Conservation (phyloP, 2,888 invertebrate genomes). For the Drosophila bunnanda region DNA sequence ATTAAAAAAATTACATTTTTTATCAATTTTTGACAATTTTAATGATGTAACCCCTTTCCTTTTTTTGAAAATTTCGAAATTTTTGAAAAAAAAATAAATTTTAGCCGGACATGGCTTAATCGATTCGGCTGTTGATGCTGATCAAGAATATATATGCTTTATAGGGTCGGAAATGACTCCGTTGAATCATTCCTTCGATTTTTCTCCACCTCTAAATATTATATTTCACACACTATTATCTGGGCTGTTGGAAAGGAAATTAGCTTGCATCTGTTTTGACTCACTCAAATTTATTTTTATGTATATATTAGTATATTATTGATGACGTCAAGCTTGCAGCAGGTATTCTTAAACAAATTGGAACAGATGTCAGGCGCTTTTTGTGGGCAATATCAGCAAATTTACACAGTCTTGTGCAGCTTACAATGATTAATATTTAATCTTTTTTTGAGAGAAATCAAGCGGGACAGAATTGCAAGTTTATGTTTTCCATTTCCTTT, state of each 20-base stretch:
- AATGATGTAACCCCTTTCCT: too few species aligned
- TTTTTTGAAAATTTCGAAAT: too few species aligned
- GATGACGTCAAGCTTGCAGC: constrained; percentile 12
- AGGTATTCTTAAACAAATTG: not conserved
- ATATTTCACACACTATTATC: not conserved
- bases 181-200: not conserved
- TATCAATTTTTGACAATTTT: too few species aligned
- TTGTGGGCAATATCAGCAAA: not conserved
- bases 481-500: not conserved
- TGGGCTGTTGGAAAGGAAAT: constrained; percentile 9
- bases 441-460: not conserved
- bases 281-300: constrained; percentile 10
- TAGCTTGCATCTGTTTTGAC: constrained; percentile 29
- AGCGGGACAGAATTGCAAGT: too few species aligned
- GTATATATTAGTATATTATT: not conserved
- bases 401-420: not conserved
- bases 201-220: not conserved
- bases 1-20: too few species aligned
- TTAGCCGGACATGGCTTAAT: not conserved
- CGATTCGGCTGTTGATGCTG: not conserved
- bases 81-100: too few species aligned
- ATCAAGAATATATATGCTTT: not conserved
- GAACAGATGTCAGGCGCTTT: constrained; percentile 9
- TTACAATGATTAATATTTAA: not conserved
- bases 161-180: not conserved